A percentile compares a stretch with the other conserved stretches of the same genome.
Evolutionary conservation across 2,888 invertebrate genomes (phyloP).

Genomic region (Antitype chi): DNA sequence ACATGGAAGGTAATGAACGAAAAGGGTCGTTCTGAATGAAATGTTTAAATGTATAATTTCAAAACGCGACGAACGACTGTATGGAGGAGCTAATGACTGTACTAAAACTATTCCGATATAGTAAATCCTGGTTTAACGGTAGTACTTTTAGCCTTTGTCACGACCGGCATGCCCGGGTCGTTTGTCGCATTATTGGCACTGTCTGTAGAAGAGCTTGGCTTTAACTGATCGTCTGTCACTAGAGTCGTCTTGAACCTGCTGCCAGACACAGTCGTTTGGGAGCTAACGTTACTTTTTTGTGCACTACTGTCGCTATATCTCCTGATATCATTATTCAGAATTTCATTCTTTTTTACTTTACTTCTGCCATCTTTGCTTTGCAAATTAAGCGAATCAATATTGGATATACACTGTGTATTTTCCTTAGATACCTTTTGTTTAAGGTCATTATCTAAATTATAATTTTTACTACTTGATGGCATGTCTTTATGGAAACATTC

Average conservation of each 20-base stretch:
- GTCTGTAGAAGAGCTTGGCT: conserved; percentile 76
- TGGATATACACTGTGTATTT: conserved; percentile 71
- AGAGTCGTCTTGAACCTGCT: conserved; percentile 86
- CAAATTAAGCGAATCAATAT: conserved; percentile 78
- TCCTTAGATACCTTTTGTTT: conserved; percentile 80
- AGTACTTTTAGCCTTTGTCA: conserved; percentile 82
- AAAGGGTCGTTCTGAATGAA: background rate
- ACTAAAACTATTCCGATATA: conserved; percentile 72
- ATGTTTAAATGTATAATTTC: conserved; percentile 1
- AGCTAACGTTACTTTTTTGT: conserved; percentile 76
- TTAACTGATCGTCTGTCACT: conserved; percentile 80
- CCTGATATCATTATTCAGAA: conserved; percentile 82
- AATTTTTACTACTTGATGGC: conserved; percentile 86
- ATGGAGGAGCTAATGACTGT: conserved; percentile 11
- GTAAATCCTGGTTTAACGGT: conserved; percentile 83
- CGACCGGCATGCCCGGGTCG: conserved; percentile 71
- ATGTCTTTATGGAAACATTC: conserved; percentile 84
- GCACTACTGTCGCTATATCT: conserved; percentile 85
- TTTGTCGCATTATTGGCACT: conserved; percentile 69
- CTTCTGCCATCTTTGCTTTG: conserved; percentile 77
- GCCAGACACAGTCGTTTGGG: conserved; percentile 72
- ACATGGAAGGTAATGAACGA: background rate
- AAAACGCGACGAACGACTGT: conserved; percentile 1
- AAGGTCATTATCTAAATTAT: conserved; percentile 79
- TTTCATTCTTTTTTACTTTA: conserved; percentile 77